phyloP scores from a whole-genome alignment of 1,140 invertebrate species.

The Neodiprion virginianus region DNA sequence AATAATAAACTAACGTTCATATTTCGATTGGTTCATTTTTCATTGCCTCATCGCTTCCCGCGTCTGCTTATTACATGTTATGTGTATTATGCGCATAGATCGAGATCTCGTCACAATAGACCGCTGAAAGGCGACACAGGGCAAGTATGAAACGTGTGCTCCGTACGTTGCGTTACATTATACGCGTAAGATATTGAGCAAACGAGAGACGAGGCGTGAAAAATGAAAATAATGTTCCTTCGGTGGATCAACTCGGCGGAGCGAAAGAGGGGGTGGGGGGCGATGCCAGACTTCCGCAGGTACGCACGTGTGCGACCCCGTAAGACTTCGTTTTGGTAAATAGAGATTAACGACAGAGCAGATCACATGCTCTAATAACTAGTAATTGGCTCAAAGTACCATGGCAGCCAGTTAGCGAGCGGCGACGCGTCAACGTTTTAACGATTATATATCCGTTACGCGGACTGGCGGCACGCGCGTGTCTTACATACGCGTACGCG shows the following conservation, averaged over 20 bases:
- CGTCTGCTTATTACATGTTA: too few relatives aligned
- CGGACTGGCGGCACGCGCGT: not conserved
- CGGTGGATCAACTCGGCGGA: not conserved
- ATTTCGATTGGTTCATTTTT: too few relatives aligned
- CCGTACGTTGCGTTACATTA: too few relatives aligned
- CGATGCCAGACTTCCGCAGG: not conserved
- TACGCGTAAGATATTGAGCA: slow-evolving; percentile 34
- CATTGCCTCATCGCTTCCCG: too few relatives aligned
- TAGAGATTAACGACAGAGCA: not conserved
- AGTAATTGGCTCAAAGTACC: slow-evolving; percentile 1
- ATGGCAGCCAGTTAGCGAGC: too few relatives aligned
- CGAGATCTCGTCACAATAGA: too few relatives aligned
- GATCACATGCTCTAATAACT: slow-evolving; percentile 7
- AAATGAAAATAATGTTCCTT: not conserved
- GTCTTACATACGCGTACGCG: not conserved
- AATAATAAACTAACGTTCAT: too few relatives aligned
- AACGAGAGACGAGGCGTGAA: not conserved
- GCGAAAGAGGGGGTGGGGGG: too few relatives aligned
- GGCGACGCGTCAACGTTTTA: not conserved
- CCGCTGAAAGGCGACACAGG: too few relatives aligned
- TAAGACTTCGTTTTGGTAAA: slow-evolving; percentile 2
- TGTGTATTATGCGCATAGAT: too few relatives aligned
- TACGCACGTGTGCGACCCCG: not conserved
- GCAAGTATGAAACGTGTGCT: too few relatives aligned
- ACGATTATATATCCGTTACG: not conserved